Evolutionary conservation across 30 jellyfish, hydroid and myxozoan genomes (phyloP).

Genomic region (Hydra vulgaris): DNA sequence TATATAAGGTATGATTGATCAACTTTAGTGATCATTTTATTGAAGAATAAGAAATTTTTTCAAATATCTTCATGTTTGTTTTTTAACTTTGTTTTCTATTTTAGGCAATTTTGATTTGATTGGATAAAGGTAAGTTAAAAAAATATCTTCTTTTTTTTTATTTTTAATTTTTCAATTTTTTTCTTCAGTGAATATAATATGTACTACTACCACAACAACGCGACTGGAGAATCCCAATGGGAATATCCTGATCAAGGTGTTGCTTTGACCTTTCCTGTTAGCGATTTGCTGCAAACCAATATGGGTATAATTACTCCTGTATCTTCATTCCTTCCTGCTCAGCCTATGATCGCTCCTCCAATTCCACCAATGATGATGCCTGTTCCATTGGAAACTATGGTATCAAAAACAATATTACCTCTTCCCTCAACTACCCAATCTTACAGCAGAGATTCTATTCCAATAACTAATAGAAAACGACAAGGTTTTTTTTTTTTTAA

Average conservation of each 20-base stretch:
- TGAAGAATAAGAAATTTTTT: too few species aligned
- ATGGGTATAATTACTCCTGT: not conserved
- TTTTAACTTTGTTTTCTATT: too few species aligned
- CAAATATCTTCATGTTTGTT: too few species aligned
- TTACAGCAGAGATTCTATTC: conserved; percentile 11
- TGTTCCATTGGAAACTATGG: not conserved
- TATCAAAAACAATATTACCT: conserved; percentile 6
- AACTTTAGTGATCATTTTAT: too few species aligned
- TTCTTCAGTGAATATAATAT: conserved; percentile 53
- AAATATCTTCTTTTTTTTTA: not conserved
- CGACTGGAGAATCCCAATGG: conserved; percentile 86
- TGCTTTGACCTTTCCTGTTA: not conserved
- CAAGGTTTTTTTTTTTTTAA: conserved; percentile 11
- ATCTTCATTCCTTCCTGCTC: not conserved
- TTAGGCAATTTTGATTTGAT: too few species aligned
- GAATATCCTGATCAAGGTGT: conserved; percentile 48
- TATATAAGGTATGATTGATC: too few species aligned
- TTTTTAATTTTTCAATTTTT: not conserved
- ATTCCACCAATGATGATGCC: conserved; percentile 11
- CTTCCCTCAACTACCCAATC: conserved; percentile 19
- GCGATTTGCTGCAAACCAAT: not conserved
- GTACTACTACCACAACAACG: conserved; percentile 66
- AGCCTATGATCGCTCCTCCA: conserved; percentile 12
- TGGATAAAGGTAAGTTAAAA: not conserved
- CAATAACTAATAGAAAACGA: conserved; percentile 12